phyloP scores from a whole-genome alignment of 2,113 vertebrate genomes.

The Bathybates hornii region DNA sequence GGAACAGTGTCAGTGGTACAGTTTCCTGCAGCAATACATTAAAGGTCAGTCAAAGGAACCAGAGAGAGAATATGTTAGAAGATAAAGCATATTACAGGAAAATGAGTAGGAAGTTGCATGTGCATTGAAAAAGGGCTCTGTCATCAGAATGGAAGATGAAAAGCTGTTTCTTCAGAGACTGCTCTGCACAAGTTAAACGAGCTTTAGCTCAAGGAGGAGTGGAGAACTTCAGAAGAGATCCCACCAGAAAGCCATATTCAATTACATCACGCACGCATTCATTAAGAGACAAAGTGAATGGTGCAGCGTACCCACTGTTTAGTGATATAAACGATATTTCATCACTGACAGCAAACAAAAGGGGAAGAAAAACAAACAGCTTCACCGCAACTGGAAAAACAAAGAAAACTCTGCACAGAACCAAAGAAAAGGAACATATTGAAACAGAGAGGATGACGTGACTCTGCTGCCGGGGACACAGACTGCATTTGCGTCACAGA shows the following conservation, averaged over 20 bases:
- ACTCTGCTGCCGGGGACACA: not conserved
- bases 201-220: not conserved
- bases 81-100: not conserved
- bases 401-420: not conserved
- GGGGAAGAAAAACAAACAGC: not conserved
- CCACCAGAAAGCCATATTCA: not conserved
- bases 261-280: not conserved
- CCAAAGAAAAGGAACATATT: not conserved
- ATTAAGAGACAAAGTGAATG: not conserved
- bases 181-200: not conserved
- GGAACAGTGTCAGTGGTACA: not conserved
- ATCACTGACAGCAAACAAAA: not conserved
- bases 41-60: not conserved
- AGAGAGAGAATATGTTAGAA: not conserved
- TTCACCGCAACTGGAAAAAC: not conserved
- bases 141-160: not conserved
- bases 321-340: not conserved
- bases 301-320: not conserved
- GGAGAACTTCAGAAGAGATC: not conserved
- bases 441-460: not conserved
- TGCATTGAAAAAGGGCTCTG: not conserved
- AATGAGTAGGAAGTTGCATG: not conserved
- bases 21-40: not conserved
- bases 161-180: not conserved
- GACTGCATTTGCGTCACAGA: not conserved